phyloP scores from a whole-genome alignment of 2,888 invertebrate genomes.

The Volucella inanis region DNA sequence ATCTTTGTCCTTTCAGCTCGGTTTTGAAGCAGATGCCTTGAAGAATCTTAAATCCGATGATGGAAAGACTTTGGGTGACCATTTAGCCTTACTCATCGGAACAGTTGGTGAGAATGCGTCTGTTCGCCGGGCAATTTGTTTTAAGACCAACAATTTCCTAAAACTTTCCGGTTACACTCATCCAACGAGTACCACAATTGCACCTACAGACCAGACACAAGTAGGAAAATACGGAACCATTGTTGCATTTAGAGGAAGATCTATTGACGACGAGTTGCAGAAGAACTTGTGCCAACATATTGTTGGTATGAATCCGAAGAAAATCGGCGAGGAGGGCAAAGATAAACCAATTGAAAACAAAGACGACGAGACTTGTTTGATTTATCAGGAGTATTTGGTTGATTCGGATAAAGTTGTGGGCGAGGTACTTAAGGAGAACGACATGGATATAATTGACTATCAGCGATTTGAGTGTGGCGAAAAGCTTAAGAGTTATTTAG shows the following conservation, averaged over 20 bases:
- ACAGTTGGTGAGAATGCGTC: constrained; percentile 95
- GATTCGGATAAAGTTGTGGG: constrained; percentile 90
- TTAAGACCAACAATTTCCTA: constrained; percentile 86
- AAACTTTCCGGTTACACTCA: constrained; percentile 89
- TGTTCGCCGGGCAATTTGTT: constrained; percentile 90
- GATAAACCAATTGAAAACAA: constrained; percentile 87
- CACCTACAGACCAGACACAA: constrained; percentile 83
- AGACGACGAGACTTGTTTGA: constrained; percentile 91
- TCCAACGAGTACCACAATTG: constrained; percentile 85
- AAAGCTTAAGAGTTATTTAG: constrained; percentile 76
- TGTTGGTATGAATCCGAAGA: constrained; percentile 92
- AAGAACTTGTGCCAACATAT: constrained; percentile 95
- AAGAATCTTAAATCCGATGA: constrained; percentile 86
- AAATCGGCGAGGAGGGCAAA: constrained; percentile 87
- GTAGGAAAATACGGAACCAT: constrained; percentile 94
- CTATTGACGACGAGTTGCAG: constrained; percentile 84
- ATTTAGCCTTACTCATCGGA: constrained; percentile 93
- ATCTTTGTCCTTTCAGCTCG: constrained; percentile 76
- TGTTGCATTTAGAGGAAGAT: constrained; percentile 87
- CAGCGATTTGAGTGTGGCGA: constrained; percentile 95
- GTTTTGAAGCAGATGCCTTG: constrained; percentile 87
- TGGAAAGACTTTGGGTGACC: constrained; percentile 90
- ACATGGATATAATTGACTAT: constrained; percentile 90
- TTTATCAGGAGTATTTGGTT: constrained; percentile 93
- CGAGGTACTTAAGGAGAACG: constrained; percentile 87